Conservation (phyloP, 2,888 invertebrate species). For the Onchidella celtica region DNA sequence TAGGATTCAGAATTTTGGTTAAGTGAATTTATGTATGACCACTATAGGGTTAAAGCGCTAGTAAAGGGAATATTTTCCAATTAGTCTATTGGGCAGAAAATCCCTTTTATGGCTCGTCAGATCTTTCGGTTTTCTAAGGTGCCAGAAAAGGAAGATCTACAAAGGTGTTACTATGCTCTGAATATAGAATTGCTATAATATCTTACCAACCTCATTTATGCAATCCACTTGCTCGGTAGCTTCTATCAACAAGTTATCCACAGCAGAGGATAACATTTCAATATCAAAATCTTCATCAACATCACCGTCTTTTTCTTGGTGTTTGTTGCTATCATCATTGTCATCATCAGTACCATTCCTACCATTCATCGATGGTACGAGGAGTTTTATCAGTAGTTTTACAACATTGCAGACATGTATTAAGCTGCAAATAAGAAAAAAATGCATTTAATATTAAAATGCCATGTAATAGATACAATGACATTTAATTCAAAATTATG, state of each 20-base stretch:
- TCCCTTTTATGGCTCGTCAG: no score
- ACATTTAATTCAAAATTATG: no score
- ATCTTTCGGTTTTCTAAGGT: no score
- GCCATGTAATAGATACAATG: background rate
- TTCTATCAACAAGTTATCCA: constrained; percentile 17
- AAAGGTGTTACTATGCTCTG: no score
- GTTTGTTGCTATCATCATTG: background rate
- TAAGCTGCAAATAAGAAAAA: constrained; percentile 6
- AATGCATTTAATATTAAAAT: background rate
- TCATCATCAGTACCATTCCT: background rate
- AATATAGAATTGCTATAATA: no score
- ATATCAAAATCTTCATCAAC: constrained; percentile 7
- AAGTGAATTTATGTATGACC: no score
- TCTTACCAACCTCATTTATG: constrained; percentile 15
- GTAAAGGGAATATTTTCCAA: no score
- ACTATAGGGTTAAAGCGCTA: no score
- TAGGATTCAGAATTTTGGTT: no score
- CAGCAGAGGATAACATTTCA: background rate
- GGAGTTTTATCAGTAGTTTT: background rate
- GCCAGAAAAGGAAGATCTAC: no score
- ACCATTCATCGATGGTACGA: constrained; percentile 5
- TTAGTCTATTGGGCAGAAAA: no score
- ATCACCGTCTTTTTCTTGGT: no score
- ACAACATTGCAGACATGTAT: background rate
- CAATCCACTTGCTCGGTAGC: background rate